phyloP scores from a whole-genome alignment of 2,888 invertebrate genomes.

The Sceliomorpha sp. region DNA sequence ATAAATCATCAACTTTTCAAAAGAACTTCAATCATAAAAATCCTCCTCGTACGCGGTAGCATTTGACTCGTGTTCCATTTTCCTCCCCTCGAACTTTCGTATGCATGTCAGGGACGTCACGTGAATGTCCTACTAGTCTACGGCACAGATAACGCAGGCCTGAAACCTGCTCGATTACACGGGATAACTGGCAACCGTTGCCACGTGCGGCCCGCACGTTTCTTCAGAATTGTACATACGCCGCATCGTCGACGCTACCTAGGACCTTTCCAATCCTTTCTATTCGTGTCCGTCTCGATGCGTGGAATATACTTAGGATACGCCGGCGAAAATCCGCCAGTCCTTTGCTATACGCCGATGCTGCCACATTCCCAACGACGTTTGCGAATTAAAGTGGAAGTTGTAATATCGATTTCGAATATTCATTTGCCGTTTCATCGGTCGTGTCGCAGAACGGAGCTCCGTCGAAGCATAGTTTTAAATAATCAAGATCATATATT shows the following conservation, averaged over 20 bases:
- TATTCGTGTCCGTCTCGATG: constrained; percentile 14
- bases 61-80: not conserved
- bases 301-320: constrained; percentile 5
- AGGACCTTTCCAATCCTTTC: constrained; percentile 56
- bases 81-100: constrained; percentile 11
- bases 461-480: too few relatives aligned
- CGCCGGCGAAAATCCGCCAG: constrained; percentile 44
- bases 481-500: too few relatives aligned
- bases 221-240: constrained; percentile 9
- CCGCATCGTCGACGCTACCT: constrained; percentile 8
- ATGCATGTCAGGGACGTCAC: constrained; percentile 63
- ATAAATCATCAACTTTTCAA: too few relatives aligned
- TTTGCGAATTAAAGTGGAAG: constrained; percentile 45
- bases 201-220: constrained; percentile 54
- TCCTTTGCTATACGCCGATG: constrained; percentile 53
- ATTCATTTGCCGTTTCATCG: too few relatives aligned
- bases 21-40: too few relatives aligned
- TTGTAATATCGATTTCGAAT: too few relatives aligned
- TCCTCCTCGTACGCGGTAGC: too few relatives aligned
- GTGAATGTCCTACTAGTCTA: constrained; percentile 65
- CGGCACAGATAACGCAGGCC: constrained; percentile 34
- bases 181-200: constrained; percentile 28
- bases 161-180: constrained; percentile 20
- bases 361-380: too few relatives aligned
- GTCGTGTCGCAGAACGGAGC: too few relatives aligned